A percentile compares a stretch with the other conserved stretches of the same genome.
Evolutionary conservation across 2,888 invertebrate species (phyloP).

Genomic region (Tiliacea aurago): DNA sequence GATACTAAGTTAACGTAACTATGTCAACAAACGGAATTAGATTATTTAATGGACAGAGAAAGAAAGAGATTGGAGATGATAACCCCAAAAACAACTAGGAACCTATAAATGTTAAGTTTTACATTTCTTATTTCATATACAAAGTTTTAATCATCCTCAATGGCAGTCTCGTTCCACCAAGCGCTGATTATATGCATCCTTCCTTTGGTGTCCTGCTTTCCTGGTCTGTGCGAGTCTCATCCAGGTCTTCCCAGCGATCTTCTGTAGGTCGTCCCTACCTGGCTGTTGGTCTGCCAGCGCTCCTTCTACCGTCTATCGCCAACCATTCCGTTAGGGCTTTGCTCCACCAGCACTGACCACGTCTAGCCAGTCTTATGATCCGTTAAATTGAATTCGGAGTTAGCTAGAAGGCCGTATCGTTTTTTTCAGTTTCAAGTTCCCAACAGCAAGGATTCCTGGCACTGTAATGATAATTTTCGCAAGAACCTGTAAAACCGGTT

Average conservation of each 20-base stretch:
- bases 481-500: conserved; percentile 45
- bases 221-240: too few species aligned
- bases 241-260: background rate
- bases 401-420: conserved; percentile 3
- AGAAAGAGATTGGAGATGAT: background rate
- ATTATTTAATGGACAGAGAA: conserved; percentile 12
- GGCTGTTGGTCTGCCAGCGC: background rate
- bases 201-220: background rate
- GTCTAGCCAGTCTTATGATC: background rate
- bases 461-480: conserved; percentile 27
- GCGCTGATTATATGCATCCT: background rate
- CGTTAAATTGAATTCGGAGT: background rate
- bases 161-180: background rate
- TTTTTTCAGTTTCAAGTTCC: conserved; percentile 41
- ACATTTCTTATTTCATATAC: too few species aligned
- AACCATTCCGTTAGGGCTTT: background rate
- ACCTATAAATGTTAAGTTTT: background rate
- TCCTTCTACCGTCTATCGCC: background rate
- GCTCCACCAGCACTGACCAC: background rate
- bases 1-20: conserved; percentile 10
- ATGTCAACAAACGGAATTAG: conserved; percentile 20
- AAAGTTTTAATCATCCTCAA: background rate
- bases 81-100: background rate
- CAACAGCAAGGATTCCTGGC: conserved; percentile 11
- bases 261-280: background rate